Conservation (phyloP, 1,140 invertebrate genomes). For the Heliconius hermathena region DNA sequence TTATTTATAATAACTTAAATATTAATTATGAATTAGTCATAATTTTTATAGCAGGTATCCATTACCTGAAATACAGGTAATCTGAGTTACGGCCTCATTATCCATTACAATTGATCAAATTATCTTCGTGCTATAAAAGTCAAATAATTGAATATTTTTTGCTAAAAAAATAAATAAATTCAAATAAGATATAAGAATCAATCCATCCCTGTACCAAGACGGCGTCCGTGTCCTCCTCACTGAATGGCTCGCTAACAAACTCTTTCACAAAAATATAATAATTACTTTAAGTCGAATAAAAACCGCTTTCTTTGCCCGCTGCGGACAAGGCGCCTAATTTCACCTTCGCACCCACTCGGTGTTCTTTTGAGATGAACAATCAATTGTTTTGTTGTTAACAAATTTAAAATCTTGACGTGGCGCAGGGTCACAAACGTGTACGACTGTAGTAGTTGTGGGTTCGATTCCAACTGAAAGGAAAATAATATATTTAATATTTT, state of each 20-base stretch:
- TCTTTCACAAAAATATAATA: slow-evolving; percentile 81
- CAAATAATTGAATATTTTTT: no score
- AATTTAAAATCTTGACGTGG: not conserved
- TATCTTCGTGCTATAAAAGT: no score
- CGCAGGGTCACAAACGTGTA: no score
- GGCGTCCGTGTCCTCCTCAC: slow-evolving; percentile 62
- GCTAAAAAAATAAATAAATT: no score
- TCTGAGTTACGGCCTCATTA: no score
- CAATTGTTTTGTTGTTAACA: slow-evolving; percentile 26
- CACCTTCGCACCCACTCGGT: slow-evolving; percentile 54
- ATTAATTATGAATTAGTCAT: no score
- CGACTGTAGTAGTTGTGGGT: not conserved
- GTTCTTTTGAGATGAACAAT: slow-evolving; percentile 44
- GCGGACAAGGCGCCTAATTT: slow-evolving; percentile 66
- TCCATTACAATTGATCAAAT: no score
- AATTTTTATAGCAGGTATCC: no score
- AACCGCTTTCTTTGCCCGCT: slow-evolving; percentile 65
- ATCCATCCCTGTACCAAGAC: slow-evolving; percentile 52
- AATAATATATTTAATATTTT: no score
- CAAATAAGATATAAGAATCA: slow-evolving; percentile 1
- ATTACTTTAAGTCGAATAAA: slow-evolving; percentile 80
- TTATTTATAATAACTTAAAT: no score
- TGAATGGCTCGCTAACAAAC: slow-evolving; percentile 80
- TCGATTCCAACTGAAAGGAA: no score
- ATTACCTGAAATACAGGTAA: no score